Percentiles rank a stretch among this genome's conserved stretches.
Conservation (phyloP, 2,113 vertebrate species). For the Drymodes brunneopygia region DNA sequence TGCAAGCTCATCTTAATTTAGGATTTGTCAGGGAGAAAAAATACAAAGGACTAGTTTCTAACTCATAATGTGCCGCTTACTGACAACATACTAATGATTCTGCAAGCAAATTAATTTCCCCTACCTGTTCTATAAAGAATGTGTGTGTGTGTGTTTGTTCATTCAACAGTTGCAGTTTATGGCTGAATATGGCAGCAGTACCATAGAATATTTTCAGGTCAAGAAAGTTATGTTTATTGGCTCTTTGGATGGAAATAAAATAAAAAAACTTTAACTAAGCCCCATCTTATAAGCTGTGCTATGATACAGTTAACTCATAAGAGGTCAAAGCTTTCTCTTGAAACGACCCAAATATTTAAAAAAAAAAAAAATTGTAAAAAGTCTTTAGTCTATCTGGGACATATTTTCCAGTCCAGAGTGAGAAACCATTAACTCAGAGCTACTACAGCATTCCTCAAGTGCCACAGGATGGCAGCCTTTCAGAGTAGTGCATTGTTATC, state of each 20-base stretch:
- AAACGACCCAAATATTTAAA: not conserved
- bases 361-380: not conserved
- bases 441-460: not conserved
- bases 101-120: not conserved
- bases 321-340: not conserved
- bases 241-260: not conserved
- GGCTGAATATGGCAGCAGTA: not conserved
- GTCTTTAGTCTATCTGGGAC: not conserved
- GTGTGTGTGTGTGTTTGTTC: not conserved
- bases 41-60: not conserved
- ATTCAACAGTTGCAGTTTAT: not conserved
- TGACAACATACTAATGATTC: not conserved
- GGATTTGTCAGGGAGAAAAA: not conserved
- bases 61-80: not conserved
- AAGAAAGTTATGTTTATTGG: not conserved
- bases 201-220: not conserved
- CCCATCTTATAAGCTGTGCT: not conserved
- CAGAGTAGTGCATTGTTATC: not conserved
- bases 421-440: not conserved
- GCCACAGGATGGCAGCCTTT: constrained; percentile 43
- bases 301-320: not conserved
- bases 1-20: not conserved
- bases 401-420: not conserved
- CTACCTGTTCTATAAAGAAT: not conserved
- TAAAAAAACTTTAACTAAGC: not conserved